Evolutionary conservation across 1,140 invertebrate species (phyloP), one percentile per base, ranked within the genome.

Genomic region (Drosophila kanapiae): DNA sequence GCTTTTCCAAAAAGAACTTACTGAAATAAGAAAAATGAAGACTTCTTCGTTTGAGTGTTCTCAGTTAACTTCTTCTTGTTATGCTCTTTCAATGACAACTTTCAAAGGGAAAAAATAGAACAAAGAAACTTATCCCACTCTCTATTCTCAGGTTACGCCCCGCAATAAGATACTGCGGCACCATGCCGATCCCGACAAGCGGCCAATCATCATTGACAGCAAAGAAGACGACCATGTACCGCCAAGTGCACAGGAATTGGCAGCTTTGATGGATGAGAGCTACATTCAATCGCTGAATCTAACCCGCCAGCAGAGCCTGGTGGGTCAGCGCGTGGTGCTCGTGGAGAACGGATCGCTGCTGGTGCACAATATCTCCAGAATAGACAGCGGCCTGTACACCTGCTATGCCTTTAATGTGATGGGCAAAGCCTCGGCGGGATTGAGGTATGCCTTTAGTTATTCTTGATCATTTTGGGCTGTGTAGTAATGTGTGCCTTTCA

Each of bases 381-480:
- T 95, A 64, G 97, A 98, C 93, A 96, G 96, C 75, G 98, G 98
- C n/a, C 93, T 95, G 42, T 99, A 98, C 93, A 95, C 95, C 42
- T 99, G 98, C 91, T 96, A 96, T 82, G 97, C 97, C 14, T 95
- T 95, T 63, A 98, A 98, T 93, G 95, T 96, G 11, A 94, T 96
- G 53, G 96, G 96, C 37, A 98, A 97, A 91, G 93, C 95, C 5
- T 96, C 96, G 7, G 94, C 95, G 9, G 95, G 95, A 82, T 94
- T 97, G 23, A 75, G 92, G 92, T 93, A 60, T n/a, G 57, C 0
- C 2, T 23, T 23, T 4, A 35, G 0, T 14, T 27, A 8, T 11
- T 43, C 0, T 37, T 23, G 5, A 18, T n/a, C 6, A 27, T 35
- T 29, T 33, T 35, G 6, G 13, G 14, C 3, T 14, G 9, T 5